A percentile compares a stretch with the other conserved stretches of the same genome.
These are phyloP conservation scores for Ecliptopera silaceata DNA, from an alignment of 2,888 invertebrate species.

Conservation along the genomic window DNA sequence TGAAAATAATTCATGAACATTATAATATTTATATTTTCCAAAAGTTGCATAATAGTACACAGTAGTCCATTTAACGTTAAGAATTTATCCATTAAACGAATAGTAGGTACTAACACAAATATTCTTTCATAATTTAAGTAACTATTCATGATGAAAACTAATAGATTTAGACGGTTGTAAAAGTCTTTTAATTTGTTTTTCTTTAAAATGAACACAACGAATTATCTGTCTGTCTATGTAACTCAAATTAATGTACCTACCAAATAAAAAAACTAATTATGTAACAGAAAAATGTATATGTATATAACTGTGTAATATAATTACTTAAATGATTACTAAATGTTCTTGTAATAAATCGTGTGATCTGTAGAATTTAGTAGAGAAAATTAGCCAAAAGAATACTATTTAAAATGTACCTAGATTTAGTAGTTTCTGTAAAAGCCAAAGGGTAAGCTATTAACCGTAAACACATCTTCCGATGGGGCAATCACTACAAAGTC, in stretches of 20 bases:
- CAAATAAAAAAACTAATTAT: constrained; percentile 3
- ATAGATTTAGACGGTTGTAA: no score
- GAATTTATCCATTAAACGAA: no score
- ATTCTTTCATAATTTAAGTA: no score
- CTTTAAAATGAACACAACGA: constrained; percentile 19
- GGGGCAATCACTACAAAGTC: no score
- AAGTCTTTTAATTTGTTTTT: neutral
- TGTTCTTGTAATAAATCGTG: constrained; percentile 67
- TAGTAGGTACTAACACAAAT: no score
- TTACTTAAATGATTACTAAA: constrained; percentile 48
- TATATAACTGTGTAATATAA: constrained; percentile 56
- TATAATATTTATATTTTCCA: no score
- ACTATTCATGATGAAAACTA: no score
- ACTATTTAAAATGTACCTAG: constrained; percentile 20
- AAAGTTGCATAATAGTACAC: no score
- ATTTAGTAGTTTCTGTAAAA: constrained; percentile 6
- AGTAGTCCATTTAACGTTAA: no score
- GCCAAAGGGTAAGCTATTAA: neutral
- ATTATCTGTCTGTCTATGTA: constrained; percentile 15
- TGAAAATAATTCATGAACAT: no score
- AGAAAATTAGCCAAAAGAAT: constrained; percentile 50
- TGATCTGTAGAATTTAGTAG: constrained; percentile 67
- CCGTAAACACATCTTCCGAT: no score
- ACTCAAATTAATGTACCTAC: no score
- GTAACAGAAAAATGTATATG: constrained; percentile 46